Percentiles rank a stretch among this genome's conserved stretches.
phyloP scores from a whole-genome alignment of 2,888 invertebrate species.

The Trissolcus brochymenae region DNA sequence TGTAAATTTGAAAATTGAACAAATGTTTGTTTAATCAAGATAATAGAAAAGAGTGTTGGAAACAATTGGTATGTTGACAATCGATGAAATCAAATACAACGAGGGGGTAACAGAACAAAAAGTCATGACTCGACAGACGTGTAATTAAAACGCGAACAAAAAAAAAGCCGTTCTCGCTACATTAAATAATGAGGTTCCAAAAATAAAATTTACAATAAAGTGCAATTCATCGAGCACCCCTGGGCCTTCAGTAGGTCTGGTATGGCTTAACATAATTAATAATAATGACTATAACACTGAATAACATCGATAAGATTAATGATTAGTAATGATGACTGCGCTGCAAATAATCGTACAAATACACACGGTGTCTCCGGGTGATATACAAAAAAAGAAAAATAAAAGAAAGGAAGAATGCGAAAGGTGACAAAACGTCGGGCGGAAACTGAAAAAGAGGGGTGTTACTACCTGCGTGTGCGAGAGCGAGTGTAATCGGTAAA shows the following conservation, averaged over 20 bases:
- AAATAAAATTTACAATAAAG: conserved; percentile 24
- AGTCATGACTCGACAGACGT: conserved; percentile 9
- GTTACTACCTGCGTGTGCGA: conserved; percentile 50
- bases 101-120: neutral
- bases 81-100: neutral
- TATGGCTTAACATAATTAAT: conserved; percentile 41
- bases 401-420: neutral
- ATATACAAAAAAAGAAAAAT: conserved; percentile 2
- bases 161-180: conserved; percentile 3
- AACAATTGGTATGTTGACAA: no score
- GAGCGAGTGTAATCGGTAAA: conserved; percentile 53
- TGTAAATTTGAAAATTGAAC: neutral
- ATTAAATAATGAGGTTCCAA: conserved; percentile 7
- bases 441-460: conserved; percentile 20
- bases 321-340: conserved; percentile 46
- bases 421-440: conserved; percentile 41
- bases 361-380: conserved; percentile 9
- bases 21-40: neutral
- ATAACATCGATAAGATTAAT: conserved; percentile 46
- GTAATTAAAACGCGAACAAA: conserved; percentile 9
- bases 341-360: conserved; percentile 31
- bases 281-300: conserved; percentile 39
- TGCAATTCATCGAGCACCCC: conserved; percentile 26
- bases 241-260: conserved; percentile 27
- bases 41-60: no score